Percentiles rank a stretch among this genome's conserved stretches.
phyloP scores from a whole-genome alignment of 1,140 invertebrate genomes.

The Euura saliciscinereae region DNA sequence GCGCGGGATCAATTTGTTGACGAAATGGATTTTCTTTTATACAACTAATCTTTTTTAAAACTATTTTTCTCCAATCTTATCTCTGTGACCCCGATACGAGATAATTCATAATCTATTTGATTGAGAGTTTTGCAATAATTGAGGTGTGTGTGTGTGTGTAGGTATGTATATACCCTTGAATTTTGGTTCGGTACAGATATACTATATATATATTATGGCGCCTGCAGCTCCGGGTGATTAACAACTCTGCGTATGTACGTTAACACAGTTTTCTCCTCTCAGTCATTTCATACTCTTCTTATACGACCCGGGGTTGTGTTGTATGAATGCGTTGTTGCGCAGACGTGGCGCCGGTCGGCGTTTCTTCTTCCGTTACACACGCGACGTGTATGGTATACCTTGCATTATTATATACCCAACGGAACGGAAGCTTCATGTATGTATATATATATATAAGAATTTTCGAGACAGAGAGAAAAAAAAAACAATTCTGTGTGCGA shows the following conservation, averaged over 20 bases:
- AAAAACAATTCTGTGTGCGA: too few relatives aligned
- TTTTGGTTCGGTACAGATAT: background rate
- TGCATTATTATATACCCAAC: background rate
- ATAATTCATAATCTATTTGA: too few relatives aligned
- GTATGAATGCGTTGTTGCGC: background rate
- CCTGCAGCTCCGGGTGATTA: background rate
- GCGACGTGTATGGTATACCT: background rate
- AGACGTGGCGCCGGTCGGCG: conserved; percentile 1
- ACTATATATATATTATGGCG: background rate
- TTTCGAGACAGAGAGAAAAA: too few relatives aligned
- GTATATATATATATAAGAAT: background rate
- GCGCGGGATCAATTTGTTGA: too few relatives aligned
- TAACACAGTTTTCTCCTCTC: background rate
- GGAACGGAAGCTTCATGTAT: background rate
- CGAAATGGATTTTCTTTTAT: too few relatives aligned
- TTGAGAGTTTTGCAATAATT: too few relatives aligned
- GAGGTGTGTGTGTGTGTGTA: background rate
- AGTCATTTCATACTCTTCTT: background rate
- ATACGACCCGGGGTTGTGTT: background rate
- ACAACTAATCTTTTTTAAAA: too few relatives aligned
- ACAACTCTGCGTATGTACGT: background rate
- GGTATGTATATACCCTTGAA: background rate
- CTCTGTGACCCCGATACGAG: too few relatives aligned
- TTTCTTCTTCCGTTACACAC: background rate
- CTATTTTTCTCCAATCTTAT: too few relatives aligned